Conservation (phyloP, 2,113 vertebrate species). For the Brachypteracias leptosomus region DNA sequence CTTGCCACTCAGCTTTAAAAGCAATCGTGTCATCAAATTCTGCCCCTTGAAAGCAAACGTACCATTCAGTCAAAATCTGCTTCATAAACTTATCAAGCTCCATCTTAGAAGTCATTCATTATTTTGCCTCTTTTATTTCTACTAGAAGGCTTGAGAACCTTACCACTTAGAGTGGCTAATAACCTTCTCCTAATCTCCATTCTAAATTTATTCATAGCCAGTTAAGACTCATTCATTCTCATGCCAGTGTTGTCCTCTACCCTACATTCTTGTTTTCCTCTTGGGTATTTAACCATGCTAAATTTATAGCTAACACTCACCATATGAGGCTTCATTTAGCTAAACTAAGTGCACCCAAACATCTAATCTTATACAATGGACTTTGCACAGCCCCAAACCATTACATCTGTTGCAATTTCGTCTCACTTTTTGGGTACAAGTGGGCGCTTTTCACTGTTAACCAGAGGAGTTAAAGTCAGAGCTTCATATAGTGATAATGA, state of each 20-base stretch:
- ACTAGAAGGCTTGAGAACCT: background rate
- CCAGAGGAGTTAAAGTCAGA: background rate
- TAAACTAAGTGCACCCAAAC: background rate
- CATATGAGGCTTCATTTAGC: background rate
- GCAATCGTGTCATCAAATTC: background rate
- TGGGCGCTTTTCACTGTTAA: background rate
- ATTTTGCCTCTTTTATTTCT: background rate
- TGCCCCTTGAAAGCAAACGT: background rate
- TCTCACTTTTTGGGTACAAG: background rate
- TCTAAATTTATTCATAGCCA: background rate
- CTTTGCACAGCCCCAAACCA: background rate
- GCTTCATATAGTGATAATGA: accelerated
- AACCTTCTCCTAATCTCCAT: background rate
- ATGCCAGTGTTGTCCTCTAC: background rate
- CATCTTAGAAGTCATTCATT: background rate
- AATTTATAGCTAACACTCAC: background rate
- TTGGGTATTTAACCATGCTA: background rate
- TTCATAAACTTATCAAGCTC: background rate
- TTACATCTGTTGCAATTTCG: background rate
- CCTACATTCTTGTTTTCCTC: background rate
- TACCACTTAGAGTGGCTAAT: background rate
- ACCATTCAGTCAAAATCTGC: background rate
- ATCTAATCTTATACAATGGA: background rate
- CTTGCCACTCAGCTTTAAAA: background rate
- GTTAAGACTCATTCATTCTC: background rate